A percentile compares a stretch with the other conserved stretches of the same genome.
These are phyloP conservation scores for Magallana nippona DNA, from an alignment of 2,888 invertebrate species.

Conservation along the genomic window DNA sequence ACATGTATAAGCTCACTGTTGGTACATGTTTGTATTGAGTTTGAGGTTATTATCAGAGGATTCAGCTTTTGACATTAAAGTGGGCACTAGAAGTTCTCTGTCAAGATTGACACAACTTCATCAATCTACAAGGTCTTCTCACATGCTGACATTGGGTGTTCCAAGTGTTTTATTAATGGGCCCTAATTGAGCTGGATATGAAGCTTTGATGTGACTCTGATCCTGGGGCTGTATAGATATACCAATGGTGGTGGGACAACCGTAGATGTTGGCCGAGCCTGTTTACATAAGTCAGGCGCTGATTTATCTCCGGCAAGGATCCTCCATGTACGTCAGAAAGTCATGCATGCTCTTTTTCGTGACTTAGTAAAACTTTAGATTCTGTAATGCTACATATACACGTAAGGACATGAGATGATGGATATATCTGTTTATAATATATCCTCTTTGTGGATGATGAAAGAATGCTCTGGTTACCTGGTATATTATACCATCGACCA, in stretches of 20 bases:
- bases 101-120: too few relatives aligned
- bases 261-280: background rate
- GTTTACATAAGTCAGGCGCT: background rate
- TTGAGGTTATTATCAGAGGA: too few relatives aligned
- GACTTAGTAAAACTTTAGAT: background rate
- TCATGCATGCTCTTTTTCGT: constrained; percentile 12
- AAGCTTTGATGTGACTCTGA: constrained; percentile 29
- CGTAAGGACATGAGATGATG: background rate
- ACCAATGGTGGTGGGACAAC: background rate
- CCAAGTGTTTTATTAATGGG: constrained; percentile 13
- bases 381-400: background rate
- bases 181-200: constrained; percentile 1
- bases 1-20: too few relatives aligned
- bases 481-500: background rate
- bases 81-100: too few relatives aligned
- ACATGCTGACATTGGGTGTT: constrained; percentile 2
- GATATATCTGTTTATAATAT: background rate
- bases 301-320: background rate
- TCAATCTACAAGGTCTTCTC: background rate
- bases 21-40: too few relatives aligned
- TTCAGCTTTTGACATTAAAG: too few relatives aligned
- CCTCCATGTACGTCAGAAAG: constrained; percentile 6
- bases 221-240: constrained; percentile 5
- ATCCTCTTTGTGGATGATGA: background rate
- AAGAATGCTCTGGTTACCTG: background rate